Evolutionary conservation across 2,888 invertebrate species (phyloP).

Genomic region (Euclidia mi): DNA sequence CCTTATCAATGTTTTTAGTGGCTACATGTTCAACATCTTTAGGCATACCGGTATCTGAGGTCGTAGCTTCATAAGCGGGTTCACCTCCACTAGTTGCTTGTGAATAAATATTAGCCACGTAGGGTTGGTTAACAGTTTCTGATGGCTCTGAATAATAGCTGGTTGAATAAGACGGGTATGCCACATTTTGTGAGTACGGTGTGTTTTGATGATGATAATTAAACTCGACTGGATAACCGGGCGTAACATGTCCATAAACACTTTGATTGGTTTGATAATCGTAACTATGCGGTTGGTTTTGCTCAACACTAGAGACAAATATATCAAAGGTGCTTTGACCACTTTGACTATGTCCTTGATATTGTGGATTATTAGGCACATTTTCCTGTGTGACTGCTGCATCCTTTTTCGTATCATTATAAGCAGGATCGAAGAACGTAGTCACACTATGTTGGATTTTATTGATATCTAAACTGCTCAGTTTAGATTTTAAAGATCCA

Average conservation of each 20-base stretch:
- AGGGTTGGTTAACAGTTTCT: neutral
- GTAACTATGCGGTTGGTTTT: constrained; percentile 22
- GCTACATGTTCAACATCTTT: neutral
- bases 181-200: neutral
- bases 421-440: constrained; percentile 85
- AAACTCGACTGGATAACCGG: constrained; percentile 44
- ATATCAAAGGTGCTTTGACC: constrained; percentile 68
- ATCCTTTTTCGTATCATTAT: constrained; percentile 70
- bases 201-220: constrained; percentile 43
- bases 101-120: neutral
- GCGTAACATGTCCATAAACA: constrained; percentile 34
- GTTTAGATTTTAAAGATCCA: constrained; percentile 85
- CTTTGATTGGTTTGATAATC: constrained; percentile 29
- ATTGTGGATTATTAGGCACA: constrained; percentile 48
- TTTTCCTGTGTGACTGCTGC: constrained; percentile 44
- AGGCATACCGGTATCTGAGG: neutral
- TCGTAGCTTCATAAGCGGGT: neutral
- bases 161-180: constrained; percentile 7
- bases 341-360: constrained; percentile 50
- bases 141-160: neutral
- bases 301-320: constrained; percentile 64
- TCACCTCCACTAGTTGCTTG: constrained; percentile 3
- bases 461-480: constrained; percentile 82
- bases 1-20: neutral
- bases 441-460: constrained; percentile 85